Evolutionary conservation across 2,797 vertebrate genomes (phyloP).

Genomic region (Protonibea diacanthus): DNA sequence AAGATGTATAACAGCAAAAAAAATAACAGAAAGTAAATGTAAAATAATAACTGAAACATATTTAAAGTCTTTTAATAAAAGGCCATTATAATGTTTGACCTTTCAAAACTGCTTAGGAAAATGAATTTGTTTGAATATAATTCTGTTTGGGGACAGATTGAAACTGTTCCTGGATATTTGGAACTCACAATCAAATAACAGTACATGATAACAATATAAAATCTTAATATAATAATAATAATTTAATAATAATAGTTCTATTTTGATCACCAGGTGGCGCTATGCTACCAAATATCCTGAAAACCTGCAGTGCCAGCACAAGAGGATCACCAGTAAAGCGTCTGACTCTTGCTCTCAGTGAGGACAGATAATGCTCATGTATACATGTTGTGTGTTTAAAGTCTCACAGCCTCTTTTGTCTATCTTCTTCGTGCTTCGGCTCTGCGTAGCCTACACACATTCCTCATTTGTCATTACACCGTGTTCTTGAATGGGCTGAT

Average conservation of each 20-base stretch:
- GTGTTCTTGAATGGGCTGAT: constrained; percentile 73
- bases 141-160: neutral
- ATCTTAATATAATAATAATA: too few relatives aligned
- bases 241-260: too few relatives aligned
- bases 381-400: constrained; percentile 16
- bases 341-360: neutral
- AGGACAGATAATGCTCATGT: constrained; percentile 9
- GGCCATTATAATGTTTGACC: neutral
- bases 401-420: constrained; percentile 35
- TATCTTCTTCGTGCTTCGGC: constrained; percentile 21
- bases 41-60: neutral
- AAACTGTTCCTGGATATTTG: neutral
- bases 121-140: neutral
- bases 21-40: neutral
- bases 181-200: neutral
- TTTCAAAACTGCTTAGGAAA: neutral
- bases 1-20: neutral
- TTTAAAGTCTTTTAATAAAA: neutral
- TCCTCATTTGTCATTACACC: constrained; percentile 61
- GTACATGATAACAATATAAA: neutral
- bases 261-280: constrained; percentile 67
- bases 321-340: neutral
- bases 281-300: constrained; percentile 32
- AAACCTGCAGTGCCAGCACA: neutral
- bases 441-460: constrained; percentile 67